These are phyloP conservation scores for Nipponacmea schrenckii DNA, from an alignment of 2,888 invertebrate genomes.

Conservation along the genomic window DNA sequence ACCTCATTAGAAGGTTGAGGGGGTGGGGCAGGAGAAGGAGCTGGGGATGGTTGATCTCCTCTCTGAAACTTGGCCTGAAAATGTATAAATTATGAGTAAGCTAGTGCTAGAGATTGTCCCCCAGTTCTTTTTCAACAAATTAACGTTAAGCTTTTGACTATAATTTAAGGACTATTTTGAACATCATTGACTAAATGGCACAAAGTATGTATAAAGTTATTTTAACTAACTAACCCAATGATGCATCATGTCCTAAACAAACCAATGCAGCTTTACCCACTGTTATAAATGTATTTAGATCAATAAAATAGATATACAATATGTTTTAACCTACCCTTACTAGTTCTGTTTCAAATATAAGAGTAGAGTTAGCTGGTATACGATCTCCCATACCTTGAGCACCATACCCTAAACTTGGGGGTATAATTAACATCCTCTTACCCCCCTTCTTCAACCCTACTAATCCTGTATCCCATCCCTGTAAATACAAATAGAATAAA, in stretches of 20 bases:
- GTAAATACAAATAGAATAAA: constrained; percentile 11
- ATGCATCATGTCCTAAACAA: too few species aligned
- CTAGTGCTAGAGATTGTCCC: too few species aligned
- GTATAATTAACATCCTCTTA: constrained; percentile 61
- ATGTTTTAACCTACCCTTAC: constrained; percentile 55
- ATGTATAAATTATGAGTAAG: neutral
- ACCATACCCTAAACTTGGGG: constrained; percentile 63
- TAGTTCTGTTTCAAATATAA: constrained; percentile 64
- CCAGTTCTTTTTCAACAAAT: too few species aligned
- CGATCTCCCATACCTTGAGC: constrained; percentile 56
- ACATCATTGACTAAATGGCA: too few species aligned
- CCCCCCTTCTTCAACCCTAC: constrained; percentile 65
- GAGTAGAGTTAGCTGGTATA: constrained; percentile 62
- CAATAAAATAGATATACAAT: too few species aligned
- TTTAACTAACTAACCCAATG: too few species aligned
- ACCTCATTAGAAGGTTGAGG: constrained; percentile 22
- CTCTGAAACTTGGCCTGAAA: constrained; percentile 57
- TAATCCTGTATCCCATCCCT: constrained; percentile 66
- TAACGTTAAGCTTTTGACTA: too few species aligned
- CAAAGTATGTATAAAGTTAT: too few species aligned
- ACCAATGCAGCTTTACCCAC: too few species aligned
- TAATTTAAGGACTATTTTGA: too few species aligned
- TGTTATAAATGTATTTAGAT: too few species aligned
- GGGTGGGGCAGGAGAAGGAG: constrained; percentile 32
- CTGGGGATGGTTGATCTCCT: constrained; percentile 40